phyloP scores from a whole-genome alignment of 2,113 vertebrate genomes.

The Xenopus tropicalis region DNA sequence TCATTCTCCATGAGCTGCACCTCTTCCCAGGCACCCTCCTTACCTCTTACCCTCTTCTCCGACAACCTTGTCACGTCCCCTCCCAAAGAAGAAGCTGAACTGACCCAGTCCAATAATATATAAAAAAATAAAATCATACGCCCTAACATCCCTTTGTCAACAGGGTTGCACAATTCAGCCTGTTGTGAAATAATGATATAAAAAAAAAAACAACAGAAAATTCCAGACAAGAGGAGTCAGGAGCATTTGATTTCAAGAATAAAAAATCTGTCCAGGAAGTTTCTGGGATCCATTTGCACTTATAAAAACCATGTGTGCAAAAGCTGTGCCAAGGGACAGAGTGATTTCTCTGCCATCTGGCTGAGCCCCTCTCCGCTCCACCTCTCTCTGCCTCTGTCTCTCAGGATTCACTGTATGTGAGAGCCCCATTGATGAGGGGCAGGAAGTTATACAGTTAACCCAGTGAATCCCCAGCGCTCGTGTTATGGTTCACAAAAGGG shows the following conservation, averaged over 20 bases:
- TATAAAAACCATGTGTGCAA: slow-evolving; percentile 45
- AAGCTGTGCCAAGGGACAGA: slow-evolving; percentile 40
- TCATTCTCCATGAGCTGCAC: slow-evolving; percentile 7
- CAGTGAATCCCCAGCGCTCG: slow-evolving; percentile 17
- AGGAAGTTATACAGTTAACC: slow-evolving; percentile 41
- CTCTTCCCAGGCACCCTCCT: slow-evolving; percentile 23
- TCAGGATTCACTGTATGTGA: slow-evolving; percentile 27
- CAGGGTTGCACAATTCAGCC: slow-evolving; percentile 43
- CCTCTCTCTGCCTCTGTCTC: background rate
- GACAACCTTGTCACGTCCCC: slow-evolving; percentile 24
- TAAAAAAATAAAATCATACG: slow-evolving; percentile 24
- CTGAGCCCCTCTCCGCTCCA: slow-evolving; percentile 26
- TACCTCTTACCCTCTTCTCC: slow-evolving; percentile 1
- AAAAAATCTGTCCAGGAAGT: slow-evolving; percentile 38
- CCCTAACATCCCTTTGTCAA: slow-evolving; percentile 42
- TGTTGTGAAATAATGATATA: slow-evolving; percentile 48
- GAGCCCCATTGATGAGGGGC: slow-evolving; percentile 37
- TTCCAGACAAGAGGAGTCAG: slow-evolving; percentile 49
- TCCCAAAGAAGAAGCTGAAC: slow-evolving; percentile 24
- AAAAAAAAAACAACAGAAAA: slow-evolving; percentile 35
- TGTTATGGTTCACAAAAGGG: slow-evolving; percentile 38
- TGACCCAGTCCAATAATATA: slow-evolving; percentile 21
- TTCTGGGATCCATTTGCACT: slow-evolving; percentile 45
- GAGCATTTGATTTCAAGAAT: slow-evolving; percentile 41
- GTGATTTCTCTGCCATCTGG: slow-evolving; percentile 40